These are phyloP conservation scores for Platycheirus rosarum DNA, from an alignment of 2,888 invertebrate genomes.

Conservation along the genomic window DNA sequence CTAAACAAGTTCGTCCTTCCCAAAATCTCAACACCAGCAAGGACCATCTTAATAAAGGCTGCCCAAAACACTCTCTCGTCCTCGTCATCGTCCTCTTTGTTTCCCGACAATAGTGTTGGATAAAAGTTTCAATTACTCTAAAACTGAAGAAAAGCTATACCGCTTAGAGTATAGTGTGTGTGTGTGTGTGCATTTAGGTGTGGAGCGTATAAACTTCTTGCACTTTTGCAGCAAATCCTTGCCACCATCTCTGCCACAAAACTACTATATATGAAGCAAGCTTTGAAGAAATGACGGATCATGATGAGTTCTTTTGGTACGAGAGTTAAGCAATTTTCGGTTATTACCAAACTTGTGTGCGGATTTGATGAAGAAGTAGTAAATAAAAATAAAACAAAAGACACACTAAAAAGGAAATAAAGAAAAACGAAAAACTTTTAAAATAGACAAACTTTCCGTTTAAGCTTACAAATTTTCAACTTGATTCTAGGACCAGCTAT, in stretches of 20 bases:
- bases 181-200: not conserved
- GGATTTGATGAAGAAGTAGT: slow-evolving; percentile 57
- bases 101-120: slow-evolving; percentile 24
- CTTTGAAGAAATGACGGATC: slow-evolving; percentile 36
- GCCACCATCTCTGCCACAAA: not conserved
- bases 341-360: slow-evolving; percentile 67
- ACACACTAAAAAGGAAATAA: slow-evolving; percentile 5
- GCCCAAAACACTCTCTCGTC: not conserved
- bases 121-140: slow-evolving; percentile 57
- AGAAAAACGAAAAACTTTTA: slow-evolving; percentile 44
- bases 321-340: slow-evolving; percentile 60
- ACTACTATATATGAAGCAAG: slow-evolving; percentile 7
- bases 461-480: slow-evolving; percentile 60
- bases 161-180: no score
- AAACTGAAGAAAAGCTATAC: slow-evolving; percentile 18
- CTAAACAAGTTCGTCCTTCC: slow-evolving; percentile 1
- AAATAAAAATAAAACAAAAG: slow-evolving; percentile 30
- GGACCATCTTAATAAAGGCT: slow-evolving; percentile 2
- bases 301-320: slow-evolving; percentile 14
- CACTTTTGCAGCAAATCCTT: slow-evolving; percentile 15
- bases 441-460: slow-evolving; percentile 50
- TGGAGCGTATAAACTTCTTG: slow-evolving; percentile 8
- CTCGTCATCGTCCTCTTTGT: not conserved
- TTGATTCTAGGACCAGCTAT: slow-evolving; percentile 30
- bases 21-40: slow-evolving; percentile 6